Evolutionary conservation across 1,140 invertebrate species (phyloP).

Genomic region (Lanistes nyassanus): DNA sequence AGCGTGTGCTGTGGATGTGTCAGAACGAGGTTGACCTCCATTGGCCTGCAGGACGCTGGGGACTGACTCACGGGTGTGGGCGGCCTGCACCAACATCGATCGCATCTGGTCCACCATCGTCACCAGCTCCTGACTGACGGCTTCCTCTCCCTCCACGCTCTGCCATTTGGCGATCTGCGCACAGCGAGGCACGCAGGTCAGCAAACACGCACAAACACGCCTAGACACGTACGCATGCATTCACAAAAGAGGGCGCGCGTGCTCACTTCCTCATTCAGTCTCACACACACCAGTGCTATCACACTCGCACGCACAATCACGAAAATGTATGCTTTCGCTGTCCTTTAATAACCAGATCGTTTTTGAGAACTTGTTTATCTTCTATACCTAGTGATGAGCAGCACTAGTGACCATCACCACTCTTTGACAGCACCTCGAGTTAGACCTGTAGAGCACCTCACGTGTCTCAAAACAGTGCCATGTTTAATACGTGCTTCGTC

Average conservation of each 20-base stretch:
- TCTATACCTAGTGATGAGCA: too few species aligned
- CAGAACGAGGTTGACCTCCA: constrained; percentile 22
- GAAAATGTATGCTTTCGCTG: too few species aligned
- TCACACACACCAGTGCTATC: background rate
- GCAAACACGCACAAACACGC: background rate
- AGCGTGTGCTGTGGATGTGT: too few species aligned
- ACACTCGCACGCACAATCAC: background rate
- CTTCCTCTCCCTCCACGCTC: constrained; percentile 59
- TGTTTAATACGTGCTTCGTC: too few species aligned
- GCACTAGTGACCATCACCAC: too few species aligned
- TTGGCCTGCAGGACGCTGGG: background rate
- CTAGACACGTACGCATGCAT: background rate
- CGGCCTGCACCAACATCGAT: constrained; percentile 51
- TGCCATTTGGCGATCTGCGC: constrained; percentile 58
- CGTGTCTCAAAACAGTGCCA: too few species aligned
- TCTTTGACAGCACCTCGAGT: too few species aligned
- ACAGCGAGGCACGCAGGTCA: background rate
- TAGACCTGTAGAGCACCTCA: too few species aligned
- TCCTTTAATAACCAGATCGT: too few species aligned
- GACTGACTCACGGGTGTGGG: constrained; percentile 45
- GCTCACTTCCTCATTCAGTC: too few species aligned
- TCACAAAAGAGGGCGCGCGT: too few species aligned
- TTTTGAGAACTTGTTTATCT: too few species aligned
- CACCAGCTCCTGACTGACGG: constrained; percentile 53
- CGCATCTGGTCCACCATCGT: constrained; percentile 61